These are phyloP conservation scores for Apis mellifera DNA, from an alignment of 1,140 invertebrate genomes.

Conservation along the genomic window Amel_HAv3.1 CM009936.2:12751501-12752000, in stretches of 20 bases:
- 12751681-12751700: slow-evolving; percentile 17
- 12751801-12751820: slow-evolving; percentile 21
- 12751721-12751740: not conserved
- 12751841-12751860: not conserved
- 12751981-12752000: slow-evolving; percentile 48
- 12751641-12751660: slow-evolving; percentile 33
- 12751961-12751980: slow-evolving; percentile 64
- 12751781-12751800: too few species aligned
- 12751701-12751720: not conserved
- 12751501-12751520: not conserved
- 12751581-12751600: not conserved
- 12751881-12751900: slow-evolving; percentile 67
- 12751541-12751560: not conserved
- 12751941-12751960: slow-evolving; percentile 62
- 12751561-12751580: not conserved
- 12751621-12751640: slow-evolving; percentile 39
- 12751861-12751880: slow-evolving; percentile 37
- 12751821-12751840: slow-evolving; percentile 49
- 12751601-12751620: slow-evolving; percentile 13
- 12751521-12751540: not conserved
- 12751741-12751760: not conserved
- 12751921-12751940: slow-evolving; percentile 65
- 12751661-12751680: slow-evolving; percentile 8
- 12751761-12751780: not conserved
- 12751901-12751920: slow-evolving; percentile 67